phyloP scores from a whole-genome alignment of 2,888 invertebrate species.

The Aphodius granarius region DNA sequence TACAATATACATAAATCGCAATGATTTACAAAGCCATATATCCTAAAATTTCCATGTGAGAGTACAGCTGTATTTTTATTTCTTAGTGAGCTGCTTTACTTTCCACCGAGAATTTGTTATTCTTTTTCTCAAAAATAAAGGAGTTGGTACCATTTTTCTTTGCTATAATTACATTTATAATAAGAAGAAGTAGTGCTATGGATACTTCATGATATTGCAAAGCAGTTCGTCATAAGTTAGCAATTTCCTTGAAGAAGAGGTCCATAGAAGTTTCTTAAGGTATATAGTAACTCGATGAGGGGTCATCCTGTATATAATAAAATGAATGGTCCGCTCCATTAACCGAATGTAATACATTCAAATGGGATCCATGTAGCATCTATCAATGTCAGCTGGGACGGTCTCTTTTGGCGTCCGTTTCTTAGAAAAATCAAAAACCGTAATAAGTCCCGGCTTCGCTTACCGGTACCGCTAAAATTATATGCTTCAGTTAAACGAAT shows the following conservation, averaged over 20 bases:
- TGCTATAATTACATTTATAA: too few species aligned
- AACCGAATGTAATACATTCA: conserved; percentile 13
- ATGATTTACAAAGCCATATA: too few species aligned
- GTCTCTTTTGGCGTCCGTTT: conserved; percentile 6
- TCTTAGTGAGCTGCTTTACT: too few species aligned
- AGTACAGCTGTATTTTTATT: too few species aligned
- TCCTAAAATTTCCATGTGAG: too few species aligned
- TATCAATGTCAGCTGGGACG: conserved; percentile 8
- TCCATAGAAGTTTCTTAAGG: neutral
- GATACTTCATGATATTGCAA: neutral
- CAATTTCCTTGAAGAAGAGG: neutral
- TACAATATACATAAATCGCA: too few species aligned
- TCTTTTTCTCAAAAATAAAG: too few species aligned
- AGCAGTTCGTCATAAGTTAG: neutral
- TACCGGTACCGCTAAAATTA: neutral
- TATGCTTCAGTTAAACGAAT: conserved; percentile 9
- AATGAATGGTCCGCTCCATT: conserved; percentile 9
- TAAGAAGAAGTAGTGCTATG: too few species aligned
- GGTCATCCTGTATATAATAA: conserved; percentile 5
- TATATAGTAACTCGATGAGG: neutral
- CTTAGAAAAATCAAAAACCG: conserved; percentile 8
- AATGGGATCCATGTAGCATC: conserved; percentile 9
- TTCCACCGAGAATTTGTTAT: too few species aligned
- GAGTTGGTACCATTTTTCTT: too few species aligned
- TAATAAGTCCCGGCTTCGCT: neutral